Conservation (phyloP, 2,113 vertebrate genomes). For the Erythrocebus patas region DNA sequence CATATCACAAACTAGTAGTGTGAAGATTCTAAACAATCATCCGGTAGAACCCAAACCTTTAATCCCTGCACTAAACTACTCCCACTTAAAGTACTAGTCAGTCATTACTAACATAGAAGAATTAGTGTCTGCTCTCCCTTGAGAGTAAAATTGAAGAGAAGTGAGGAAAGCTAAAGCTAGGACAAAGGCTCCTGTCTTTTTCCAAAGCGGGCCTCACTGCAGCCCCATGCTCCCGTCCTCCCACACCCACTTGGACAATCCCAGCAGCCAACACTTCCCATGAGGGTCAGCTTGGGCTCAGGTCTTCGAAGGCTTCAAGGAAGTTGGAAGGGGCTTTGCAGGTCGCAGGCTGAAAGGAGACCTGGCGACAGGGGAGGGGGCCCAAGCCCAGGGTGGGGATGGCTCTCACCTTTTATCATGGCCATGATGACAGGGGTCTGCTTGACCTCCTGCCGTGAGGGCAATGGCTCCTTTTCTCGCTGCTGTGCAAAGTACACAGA, state of each 20-base stretch:
- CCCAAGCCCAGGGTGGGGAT: neutral
- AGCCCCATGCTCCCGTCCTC: neutral
- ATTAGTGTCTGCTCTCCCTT: neutral
- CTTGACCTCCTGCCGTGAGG: conserved; percentile 33
- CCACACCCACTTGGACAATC: neutral
- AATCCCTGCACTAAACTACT: neutral
- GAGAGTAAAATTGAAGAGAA: neutral
- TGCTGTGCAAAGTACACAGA: neutral
- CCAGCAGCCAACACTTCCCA: neutral
- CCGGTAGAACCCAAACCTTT: neutral
- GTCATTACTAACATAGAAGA: neutral
- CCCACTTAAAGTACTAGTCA: neutral
- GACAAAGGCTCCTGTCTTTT: neutral
- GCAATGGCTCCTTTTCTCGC: neutral
- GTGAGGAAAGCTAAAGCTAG: neutral
- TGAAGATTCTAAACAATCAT: neutral
- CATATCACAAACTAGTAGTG: neutral
- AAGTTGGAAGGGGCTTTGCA: neutral
- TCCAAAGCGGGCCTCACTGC: neutral
- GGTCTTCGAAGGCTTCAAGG: neutral
- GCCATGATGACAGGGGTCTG: conserved; percentile 65
- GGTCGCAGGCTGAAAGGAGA: neutral
- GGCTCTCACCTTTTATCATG: conserved; percentile 62
- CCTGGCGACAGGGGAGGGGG: neutral
- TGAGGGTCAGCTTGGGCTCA: neutral